Base-by-base conservation (phyloP, 2,888 invertebrate species). In the Chalcis sispes region DNA sequence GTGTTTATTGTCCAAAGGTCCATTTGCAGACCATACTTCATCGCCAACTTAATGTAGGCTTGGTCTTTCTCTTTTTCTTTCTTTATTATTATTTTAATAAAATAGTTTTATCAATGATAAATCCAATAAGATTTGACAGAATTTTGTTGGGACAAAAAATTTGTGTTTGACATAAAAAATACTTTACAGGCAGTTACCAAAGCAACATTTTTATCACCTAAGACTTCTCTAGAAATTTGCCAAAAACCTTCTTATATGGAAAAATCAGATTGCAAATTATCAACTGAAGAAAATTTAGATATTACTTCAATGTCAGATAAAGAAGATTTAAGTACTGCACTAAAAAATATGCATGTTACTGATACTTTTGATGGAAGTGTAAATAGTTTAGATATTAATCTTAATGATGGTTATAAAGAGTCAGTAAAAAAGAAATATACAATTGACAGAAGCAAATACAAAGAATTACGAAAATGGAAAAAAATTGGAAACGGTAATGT, bases 401-500 rank as follows among this genome's bases (percentile, higher is more conserved):
- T 66, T 15, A 77, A 65, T 52, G 27, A 65, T 52, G 72, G 67
- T 25, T 48, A 65, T 8, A 75, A 67, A 52, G 52, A 54, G n/a
- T n/a, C 20, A 8, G 8, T 62, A 10, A 56, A 80, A 23, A 75
- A 78, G 27, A 81, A 80, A 67, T 46, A 64, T 13, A 13, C 69
- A 3, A 76, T 77, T 27, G 83, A 81, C 8, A 83, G 79, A 66
- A 80, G 81, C 20, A 83, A 77, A 42, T 88, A 87, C 67, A 85
- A 82, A 69, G 70, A 81, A 5, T 82, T 87, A 69, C 79, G 88
- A n/a, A 81, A 78, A 23, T 87, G 87, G 87, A 83, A 78, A 72
- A 79, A 72, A 46, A 5, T 84, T 2, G 81, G 72, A 4, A 80
- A 79, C 81, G 84, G 87, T 87, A 78, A 79, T n/a, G n/a, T n/a